Conservation (phyloP, 2,888 invertebrate species). For the Meghimatium bilineatum region DNA sequence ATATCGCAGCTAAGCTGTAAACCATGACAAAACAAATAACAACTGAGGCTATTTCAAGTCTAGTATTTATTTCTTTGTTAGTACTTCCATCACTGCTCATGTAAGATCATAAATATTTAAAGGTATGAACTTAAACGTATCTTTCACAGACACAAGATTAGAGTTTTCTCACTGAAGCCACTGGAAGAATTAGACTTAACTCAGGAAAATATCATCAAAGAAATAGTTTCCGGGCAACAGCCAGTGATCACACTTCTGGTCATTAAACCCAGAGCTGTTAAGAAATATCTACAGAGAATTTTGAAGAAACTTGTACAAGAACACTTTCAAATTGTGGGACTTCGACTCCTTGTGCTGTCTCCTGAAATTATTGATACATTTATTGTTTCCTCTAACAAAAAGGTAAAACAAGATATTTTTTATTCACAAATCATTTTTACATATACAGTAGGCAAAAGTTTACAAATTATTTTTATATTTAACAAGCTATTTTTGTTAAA, state of each 20-base stretch:
- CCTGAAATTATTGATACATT: conserved; percentile 54
- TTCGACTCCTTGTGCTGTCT: conserved; percentile 59
- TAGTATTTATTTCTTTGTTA: no score
- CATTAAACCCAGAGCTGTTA: conserved; percentile 69
- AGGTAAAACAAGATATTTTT: conserved; percentile 54
- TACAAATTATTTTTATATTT: no score
- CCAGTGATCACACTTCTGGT: conserved; percentile 68
- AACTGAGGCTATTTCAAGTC: no score
- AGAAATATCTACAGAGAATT: conserved; percentile 66
- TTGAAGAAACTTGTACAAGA: conserved; percentile 69
- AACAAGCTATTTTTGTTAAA: no score
- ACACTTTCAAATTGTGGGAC: conserved; percentile 67
- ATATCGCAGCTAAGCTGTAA: no score
- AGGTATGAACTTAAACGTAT: no score
- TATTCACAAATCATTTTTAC: not conserved
- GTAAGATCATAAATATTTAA: no score
- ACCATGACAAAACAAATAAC: no score
- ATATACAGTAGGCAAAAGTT: not conserved
- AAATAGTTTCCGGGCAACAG: conserved; percentile 67
- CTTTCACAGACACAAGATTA: not conserved
- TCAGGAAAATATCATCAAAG: conserved; percentile 60
- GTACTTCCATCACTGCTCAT: no score
- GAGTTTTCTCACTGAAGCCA: conserved; percentile 20
- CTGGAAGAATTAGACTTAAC: conserved; percentile 32
- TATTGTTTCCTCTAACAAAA: conserved; percentile 52